phyloP scores from a whole-genome alignment of 2,113 vertebrate species.

The Clupea harengus region DNA sequence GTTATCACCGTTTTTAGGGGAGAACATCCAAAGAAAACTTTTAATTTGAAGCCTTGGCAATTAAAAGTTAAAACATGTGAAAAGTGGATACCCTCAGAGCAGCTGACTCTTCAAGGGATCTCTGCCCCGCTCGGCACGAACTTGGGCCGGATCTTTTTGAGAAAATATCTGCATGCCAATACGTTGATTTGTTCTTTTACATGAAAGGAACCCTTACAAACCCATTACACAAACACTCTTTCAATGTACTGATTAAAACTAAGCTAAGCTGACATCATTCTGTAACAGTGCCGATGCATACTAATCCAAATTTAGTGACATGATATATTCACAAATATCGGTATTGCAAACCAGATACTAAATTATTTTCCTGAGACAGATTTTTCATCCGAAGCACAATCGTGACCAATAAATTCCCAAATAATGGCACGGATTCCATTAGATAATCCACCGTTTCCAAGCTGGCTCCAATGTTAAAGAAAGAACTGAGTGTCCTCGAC shows the following conservation, averaged over 20 bases:
- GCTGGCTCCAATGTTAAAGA: background rate
- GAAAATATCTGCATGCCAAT: background rate
- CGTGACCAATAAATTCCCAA: background rate
- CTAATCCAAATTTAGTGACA: background rate
- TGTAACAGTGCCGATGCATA: background rate
- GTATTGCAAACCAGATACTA: background rate
- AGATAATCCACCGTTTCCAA: background rate
- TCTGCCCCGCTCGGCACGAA: background rate
- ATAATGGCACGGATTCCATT: background rate
- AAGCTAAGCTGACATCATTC: background rate
- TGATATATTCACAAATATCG: background rate
- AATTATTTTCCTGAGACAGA: background rate
- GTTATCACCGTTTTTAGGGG: conserved; percentile 2
- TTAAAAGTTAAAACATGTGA: background rate
- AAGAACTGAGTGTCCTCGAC: conserved; percentile 17
- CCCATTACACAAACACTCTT: background rate
- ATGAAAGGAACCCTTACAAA: background rate
- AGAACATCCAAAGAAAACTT: background rate
- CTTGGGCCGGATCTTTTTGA: background rate
- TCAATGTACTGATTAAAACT: background rate
- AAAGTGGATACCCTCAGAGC: background rate
- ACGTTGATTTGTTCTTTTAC: background rate
- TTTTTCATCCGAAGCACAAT: background rate
- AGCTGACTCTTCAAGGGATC: background rate
- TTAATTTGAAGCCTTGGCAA: background rate